Conservation (phyloP, 1,140 invertebrate species). For the Protaetia brevitarsis region DNA sequence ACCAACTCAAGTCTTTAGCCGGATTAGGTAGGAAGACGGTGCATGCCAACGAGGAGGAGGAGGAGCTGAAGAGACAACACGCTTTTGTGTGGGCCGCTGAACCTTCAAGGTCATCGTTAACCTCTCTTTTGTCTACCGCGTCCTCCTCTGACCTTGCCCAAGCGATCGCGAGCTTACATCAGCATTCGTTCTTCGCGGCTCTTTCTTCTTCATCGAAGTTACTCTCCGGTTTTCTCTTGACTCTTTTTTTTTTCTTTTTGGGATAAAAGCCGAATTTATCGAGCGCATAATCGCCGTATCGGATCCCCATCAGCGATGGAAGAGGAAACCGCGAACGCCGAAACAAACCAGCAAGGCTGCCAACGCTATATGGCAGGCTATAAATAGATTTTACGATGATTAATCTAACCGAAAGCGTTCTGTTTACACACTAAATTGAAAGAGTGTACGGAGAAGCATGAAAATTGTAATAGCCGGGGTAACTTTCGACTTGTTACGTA, state of each 20-base stretch:
- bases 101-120: neutral
- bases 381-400: slow-evolving; percentile 11
- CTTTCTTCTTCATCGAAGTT: neutral
- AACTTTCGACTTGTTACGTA: neutral
- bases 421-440: slow-evolving; percentile 5
- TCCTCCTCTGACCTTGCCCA: slow-evolving; percentile 7
- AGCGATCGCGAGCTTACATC: neutral
- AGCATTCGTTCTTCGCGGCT: neutral
- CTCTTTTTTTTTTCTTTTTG: neutral
- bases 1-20: neutral
- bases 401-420: slow-evolving; percentile 5
- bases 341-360: neutral
- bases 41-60: neutral
- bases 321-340: neutral
- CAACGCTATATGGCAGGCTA: neutral
- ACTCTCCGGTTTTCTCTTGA: too few relatives aligned
- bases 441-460: neutral
- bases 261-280: neutral
- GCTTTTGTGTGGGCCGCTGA: slow-evolving; percentile 12
- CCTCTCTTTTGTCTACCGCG: slow-evolving; percentile 3
- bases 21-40: neutral
- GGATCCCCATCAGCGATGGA: neutral
- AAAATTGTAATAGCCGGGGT: neutral
- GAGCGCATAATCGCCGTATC: neutral
- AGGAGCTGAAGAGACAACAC: neutral